These are phyloP conservation scores for Helicoverpa armigera DNA, from an alignment of 1,140 invertebrate species.

Conservation along the genomic window DNA sequence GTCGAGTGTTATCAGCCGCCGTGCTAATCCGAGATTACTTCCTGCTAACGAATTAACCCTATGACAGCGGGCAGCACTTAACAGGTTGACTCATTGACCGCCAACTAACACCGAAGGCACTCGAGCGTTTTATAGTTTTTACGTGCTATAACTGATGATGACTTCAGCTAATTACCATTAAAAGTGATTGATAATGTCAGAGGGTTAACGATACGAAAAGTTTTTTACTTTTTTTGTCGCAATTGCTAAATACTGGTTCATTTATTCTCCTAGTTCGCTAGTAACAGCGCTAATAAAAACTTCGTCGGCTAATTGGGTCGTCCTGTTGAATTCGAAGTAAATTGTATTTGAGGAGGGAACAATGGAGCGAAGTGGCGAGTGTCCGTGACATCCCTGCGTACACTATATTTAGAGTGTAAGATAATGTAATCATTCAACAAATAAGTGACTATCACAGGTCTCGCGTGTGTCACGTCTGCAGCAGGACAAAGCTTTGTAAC, in stretches of 20 bases:
- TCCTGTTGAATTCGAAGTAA: slow-evolving; percentile 42
- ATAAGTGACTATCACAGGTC: slow-evolving; percentile 65
- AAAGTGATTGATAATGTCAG: slow-evolving; percentile 21
- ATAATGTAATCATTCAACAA: slow-evolving; percentile 61
- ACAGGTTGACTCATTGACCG: neutral
- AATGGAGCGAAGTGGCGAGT: neutral
- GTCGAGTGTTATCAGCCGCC: slow-evolving; percentile 40
- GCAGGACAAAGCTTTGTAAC: neutral
- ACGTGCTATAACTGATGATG: slow-evolving; percentile 15
- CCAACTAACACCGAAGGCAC: neutral
- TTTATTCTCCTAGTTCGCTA: neutral
- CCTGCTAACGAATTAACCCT: slow-evolving; percentile 41
- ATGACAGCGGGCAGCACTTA: slow-evolving; percentile 18
- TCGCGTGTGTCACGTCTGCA: slow-evolving; percentile 26
- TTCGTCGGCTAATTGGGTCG: slow-evolving; percentile 25
- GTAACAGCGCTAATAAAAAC: slow-evolving; percentile 7
- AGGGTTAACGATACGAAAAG: slow-evolving; percentile 14
- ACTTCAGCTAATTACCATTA: slow-evolving; percentile 27
- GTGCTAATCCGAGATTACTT: slow-evolving; percentile 35
- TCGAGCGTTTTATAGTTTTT: slow-evolving; percentile 15
- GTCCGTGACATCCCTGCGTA: slow-evolving; percentile 54
- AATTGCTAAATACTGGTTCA: neutral
- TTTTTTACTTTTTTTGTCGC: neutral
- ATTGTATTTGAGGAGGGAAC: slow-evolving; percentile 41
- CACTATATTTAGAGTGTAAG: slow-evolving; percentile 60